phyloP scores from a whole-genome alignment of 2,113 vertebrate genomes.

The Motacilla alba region DNA sequence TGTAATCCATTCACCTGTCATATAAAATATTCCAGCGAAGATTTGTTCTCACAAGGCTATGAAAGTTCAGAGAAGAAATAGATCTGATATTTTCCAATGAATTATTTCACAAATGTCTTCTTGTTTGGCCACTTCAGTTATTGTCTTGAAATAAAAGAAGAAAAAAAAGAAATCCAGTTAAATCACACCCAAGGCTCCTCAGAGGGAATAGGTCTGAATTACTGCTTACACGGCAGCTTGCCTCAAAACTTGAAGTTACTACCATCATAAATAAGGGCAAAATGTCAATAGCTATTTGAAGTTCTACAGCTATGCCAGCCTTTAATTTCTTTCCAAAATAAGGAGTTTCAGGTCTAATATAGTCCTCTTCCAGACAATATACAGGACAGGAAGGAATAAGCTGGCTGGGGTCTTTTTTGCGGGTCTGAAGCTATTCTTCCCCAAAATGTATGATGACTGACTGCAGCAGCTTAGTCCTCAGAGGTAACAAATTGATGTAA shows the following conservation, averaged over 20 bases:
- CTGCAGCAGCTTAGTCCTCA: background rate
- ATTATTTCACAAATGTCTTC: background rate
- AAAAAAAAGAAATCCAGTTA: background rate
- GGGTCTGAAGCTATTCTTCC: background rate
- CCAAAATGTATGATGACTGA: background rate
- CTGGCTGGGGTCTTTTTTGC: background rate
- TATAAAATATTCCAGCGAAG: background rate
- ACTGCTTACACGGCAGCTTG: background rate
- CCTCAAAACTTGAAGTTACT: background rate
- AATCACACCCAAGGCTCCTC: background rate
- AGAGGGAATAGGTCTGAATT: background rate
- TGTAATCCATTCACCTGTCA: background rate
- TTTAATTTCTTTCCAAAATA: background rate
- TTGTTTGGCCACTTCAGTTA: background rate
- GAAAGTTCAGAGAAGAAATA: background rate
- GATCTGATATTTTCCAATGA: background rate
- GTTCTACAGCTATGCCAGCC: background rate
- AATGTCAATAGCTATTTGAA: slow-evolving; percentile 4
- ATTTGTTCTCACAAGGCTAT: background rate
- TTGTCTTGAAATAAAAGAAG: background rate
- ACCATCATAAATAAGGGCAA: slow-evolving; percentile 15
- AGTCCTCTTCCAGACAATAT: accelerated
- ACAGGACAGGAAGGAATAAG: background rate
- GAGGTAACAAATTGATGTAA: background rate
- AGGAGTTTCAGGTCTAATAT: background rate